Base-by-base conservation (phyloP, 2,113 vertebrate species). In the Boleophthalmus pectinirostris region DNA sequence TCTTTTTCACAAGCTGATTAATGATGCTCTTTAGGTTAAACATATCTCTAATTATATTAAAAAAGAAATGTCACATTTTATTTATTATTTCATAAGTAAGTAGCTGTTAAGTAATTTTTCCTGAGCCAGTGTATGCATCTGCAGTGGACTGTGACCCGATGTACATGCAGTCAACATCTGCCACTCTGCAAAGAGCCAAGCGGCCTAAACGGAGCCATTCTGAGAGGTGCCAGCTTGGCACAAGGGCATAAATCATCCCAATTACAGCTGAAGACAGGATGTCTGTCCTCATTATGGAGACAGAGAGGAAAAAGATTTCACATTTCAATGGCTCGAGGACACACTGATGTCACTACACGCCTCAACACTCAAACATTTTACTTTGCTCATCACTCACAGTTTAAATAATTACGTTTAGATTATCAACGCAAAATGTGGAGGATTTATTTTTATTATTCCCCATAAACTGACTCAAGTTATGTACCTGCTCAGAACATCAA, bases 221-320 rank as follows among this genome's bases (percentile, higher is more conserved):
- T 25, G 80, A 67, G 60, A 73, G 68, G 73, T 77, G 85, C 88
- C 89, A 90, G 88, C 24, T 89, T 89, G 90, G 85, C 85, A 82
- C 14, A 75, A 79, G 78, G 72, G 80, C 2, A 78, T 89, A 86
- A 87, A 86, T 90, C 82, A 85, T 90, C 75, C 80, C 85, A 87
- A 89, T 91, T 89, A 88, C 78, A 87, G 66, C 72, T 74, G 75
- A 87, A 84, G 87, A 87, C 85, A 83, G 85, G 88, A 89, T 84
- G 89, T 87, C 85, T 86, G 78, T 84, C 80, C 82, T 88, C 88
- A 91, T 91, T 86, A 86, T 82, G 73, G 72, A 88, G 83, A 89
- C 78, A 69, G 82, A 88, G 84, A 53, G 80, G 81, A 74, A 78
- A 83, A 85, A 69, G 78, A 88, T 88, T 84, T 83, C 16, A 78